Evolutionary conservation across 2,113 vertebrate genomes (phyloP).

Genomic region (Clinocottus analis): DNA sequence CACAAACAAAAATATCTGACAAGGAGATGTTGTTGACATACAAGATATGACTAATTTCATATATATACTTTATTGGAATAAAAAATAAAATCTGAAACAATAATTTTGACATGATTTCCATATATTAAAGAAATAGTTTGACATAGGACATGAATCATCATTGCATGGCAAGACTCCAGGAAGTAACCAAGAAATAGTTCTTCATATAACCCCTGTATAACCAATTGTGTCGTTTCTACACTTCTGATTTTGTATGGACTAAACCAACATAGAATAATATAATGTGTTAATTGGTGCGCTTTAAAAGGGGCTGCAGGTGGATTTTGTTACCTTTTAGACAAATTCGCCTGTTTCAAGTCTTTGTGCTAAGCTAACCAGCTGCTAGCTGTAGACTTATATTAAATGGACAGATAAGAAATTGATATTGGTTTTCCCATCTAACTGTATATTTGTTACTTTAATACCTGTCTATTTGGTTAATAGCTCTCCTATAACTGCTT

Average conservation of each 20-base stretch:
- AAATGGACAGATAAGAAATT: not conserved
- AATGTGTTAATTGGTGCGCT: not conserved
- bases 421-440: not conserved
- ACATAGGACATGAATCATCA: not conserved
- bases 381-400: not conserved
- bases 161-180: not conserved
- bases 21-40: not conserved
- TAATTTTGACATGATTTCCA: not conserved
- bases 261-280: not conserved
- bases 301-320: not conserved
- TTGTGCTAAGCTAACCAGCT: not conserved
- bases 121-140: constrained; percentile 1
- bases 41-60: not conserved
- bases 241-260: not conserved
- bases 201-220: not conserved
- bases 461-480: not conserved
- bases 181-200: not conserved
- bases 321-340: not conserved
- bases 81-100: not conserved
- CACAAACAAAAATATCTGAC: constrained; percentile 25
- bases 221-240: not conserved
- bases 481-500: not conserved
- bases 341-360: not conserved
- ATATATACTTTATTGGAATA: not conserved
- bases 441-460: not conserved